phyloP scores from a whole-genome alignment of 2,113 vertebrate species.

The Pica pica region DNA sequence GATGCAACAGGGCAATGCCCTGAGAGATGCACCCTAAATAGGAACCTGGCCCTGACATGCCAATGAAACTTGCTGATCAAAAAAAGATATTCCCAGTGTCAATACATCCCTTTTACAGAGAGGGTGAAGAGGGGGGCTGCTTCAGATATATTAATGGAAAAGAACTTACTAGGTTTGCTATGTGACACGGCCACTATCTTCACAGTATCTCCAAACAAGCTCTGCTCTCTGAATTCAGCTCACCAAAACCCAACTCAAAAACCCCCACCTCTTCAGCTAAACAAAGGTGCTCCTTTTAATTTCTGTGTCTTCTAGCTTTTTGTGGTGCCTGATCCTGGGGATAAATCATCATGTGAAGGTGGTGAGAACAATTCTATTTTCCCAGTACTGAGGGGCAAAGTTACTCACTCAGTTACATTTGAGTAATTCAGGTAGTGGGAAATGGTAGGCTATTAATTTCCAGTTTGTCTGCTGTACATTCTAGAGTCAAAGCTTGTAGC shows the following conservation, averaged over 20 bases:
- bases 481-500: not conserved
- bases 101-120: not conserved
- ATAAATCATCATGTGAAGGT: not conserved
- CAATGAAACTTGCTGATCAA: not conserved
- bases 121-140: not conserved
- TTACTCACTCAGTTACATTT: not conserved
- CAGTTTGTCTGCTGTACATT: not conserved
- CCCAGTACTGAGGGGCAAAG: not conserved
- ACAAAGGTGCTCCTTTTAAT: not conserved
- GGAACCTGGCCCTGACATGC: not conserved
- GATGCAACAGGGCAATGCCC: not conserved
- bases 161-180: not conserved
- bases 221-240: not conserved
- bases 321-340: not conserved
- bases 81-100: not conserved
- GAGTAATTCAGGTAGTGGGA: constrained; percentile 7
- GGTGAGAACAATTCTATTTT: not conserved
- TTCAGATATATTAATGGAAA: not conserved
- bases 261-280: not conserved
- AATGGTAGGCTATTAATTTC: not conserved
- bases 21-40: not conserved
- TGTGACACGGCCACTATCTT: not conserved
- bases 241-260: not conserved
- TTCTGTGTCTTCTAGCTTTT: not conserved
- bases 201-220: not conserved